phyloP scores from a whole-genome alignment of 2,113 vertebrate genomes.

The Trematocara nigrifrons region DNA sequence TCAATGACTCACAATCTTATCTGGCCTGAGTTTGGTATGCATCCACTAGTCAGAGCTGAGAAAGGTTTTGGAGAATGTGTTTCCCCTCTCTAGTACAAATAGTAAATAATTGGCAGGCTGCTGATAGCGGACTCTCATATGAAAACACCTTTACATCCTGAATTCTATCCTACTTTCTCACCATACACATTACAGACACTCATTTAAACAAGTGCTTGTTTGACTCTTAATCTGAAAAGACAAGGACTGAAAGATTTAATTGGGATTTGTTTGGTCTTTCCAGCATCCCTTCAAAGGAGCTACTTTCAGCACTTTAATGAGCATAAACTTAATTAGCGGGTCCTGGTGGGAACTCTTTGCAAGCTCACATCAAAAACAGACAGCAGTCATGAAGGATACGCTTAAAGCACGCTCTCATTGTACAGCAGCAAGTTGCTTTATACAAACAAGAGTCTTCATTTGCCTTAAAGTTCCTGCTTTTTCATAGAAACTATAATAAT shows the following conservation, averaged over 20 bases:
- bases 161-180: background rate
- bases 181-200: background rate
- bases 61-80: constrained; percentile 42
- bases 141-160: background rate
- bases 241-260: background rate
- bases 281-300: constrained; percentile 9
- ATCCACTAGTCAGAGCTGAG: constrained; percentile 39
- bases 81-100: constrained; percentile 2
- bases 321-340: constrained; percentile 15
- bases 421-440: background rate
- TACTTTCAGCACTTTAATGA: constrained; percentile 30
- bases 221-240: background rate
- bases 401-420: background rate
- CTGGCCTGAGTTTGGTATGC: constrained; percentile 62
- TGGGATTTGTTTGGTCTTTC: constrained; percentile 11
- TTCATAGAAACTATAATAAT: background rate
- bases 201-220: background rate
- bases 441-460: background rate
- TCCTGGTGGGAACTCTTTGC: constrained; percentile 12
- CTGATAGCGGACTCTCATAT: background rate
- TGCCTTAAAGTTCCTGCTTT: background rate
- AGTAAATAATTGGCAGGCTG: constrained; percentile 14
- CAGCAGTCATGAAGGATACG: background rate
- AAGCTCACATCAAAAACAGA: background rate
- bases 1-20: constrained; percentile 69